These are phyloP conservation scores for Melospiza georgiana DNA, from an alignment of 2,113 vertebrate genomes.

Conservation along the genomic window DNA sequence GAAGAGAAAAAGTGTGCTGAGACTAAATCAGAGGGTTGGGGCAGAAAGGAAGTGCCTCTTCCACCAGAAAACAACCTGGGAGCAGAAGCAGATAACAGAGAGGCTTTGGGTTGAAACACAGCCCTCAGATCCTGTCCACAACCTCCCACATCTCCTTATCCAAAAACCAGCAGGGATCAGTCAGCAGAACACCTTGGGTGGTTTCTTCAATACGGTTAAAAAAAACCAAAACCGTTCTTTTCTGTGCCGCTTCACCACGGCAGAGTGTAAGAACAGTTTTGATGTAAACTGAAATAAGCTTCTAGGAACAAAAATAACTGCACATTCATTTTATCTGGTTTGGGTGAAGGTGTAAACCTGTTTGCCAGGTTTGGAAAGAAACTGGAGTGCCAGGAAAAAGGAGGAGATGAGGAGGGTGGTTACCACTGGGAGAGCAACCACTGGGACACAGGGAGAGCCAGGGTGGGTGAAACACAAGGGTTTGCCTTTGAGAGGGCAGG, in stretches of 20 bases:
- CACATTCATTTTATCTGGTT: neutral
- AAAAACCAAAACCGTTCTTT: neutral
- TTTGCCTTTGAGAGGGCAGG: neutral
- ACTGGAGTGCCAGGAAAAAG: neutral
- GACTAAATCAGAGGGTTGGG: neutral
- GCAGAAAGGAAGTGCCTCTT: neutral
- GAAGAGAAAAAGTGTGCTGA: neutral
- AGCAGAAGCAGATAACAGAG: neutral
- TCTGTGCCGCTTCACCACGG: neutral
- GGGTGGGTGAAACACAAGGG: fast-evolving
- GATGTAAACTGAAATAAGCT: constrained; percentile 8
- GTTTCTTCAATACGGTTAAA: neutral
- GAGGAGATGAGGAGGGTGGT: neutral
- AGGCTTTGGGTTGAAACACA: neutral
- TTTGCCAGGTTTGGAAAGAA: neutral
- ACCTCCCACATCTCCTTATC: neutral
- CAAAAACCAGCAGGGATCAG: neutral
- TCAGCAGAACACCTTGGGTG: neutral
- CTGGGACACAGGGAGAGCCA: neutral
- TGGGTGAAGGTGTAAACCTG: neutral
- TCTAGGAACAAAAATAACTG: neutral
- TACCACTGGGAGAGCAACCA: neutral
- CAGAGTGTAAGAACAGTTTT: neutral
- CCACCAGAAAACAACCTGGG: neutral
- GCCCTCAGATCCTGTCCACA: neutral